A percentile compares a stretch with the other conserved stretches of the same genome.
Conservation (phyloP, 2,888 invertebrate genomes). For the Athalia rosae region DNA sequence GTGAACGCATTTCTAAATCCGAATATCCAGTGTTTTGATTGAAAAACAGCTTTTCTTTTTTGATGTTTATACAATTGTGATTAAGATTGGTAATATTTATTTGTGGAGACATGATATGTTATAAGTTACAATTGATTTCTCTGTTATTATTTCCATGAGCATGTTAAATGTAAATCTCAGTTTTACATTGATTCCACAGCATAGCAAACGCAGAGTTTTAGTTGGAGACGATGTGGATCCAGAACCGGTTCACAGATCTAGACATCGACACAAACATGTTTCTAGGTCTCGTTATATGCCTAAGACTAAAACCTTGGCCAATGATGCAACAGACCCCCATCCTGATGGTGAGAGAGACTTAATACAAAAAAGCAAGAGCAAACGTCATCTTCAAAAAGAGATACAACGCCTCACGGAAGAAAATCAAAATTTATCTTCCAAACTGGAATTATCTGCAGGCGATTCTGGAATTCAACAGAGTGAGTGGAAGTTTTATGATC, state of each 20-base stretch:
- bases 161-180: background rate
- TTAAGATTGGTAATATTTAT: background rate
- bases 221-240: constrained; percentile 51
- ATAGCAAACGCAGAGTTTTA: constrained; percentile 51
- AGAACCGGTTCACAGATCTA: constrained; percentile 57
- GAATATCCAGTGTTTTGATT: too few species aligned
- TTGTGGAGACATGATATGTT: background rate
- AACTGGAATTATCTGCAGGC: constrained; percentile 52
- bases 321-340: constrained; percentile 45
- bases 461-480: constrained; percentile 54
- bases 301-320: constrained; percentile 49
- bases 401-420: constrained; percentile 57
- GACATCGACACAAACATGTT: constrained; percentile 58
- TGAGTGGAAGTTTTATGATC: constrained; percentile 48
- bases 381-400: constrained; percentile 55
- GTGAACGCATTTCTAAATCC: constrained; percentile 47
- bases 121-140: background rate
- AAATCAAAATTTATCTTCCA: constrained; percentile 53
- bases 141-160: constrained; percentile 1
- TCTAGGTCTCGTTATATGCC: constrained; percentile 52
- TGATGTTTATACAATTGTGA: background rate
- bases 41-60: background rate
- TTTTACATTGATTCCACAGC: constrained; percentile 48
- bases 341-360: constrained; percentile 49
- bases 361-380: constrained; percentile 51